Evolutionary conservation across 2,888 invertebrate species (phyloP), one percentile per base, ranked within the genome.

Genomic region (Coenonympha glycerion): DNA sequence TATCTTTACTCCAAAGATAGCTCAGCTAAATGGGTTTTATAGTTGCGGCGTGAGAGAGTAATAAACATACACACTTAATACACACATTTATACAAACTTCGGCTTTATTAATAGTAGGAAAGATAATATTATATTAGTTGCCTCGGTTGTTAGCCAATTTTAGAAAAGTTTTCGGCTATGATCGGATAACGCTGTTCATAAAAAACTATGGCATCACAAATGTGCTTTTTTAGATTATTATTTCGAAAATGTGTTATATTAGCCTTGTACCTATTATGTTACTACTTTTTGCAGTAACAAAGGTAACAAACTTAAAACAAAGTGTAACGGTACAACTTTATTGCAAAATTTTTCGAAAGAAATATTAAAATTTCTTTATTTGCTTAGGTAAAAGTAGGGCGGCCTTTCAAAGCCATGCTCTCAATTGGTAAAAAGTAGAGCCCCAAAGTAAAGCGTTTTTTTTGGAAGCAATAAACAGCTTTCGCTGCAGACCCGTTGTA

Each of bases 371-470:
- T 83, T 58, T 82, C 80, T 80, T 76, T 78, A 79, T 79, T 81
- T 79, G 73, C 71, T 62, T 69, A 68, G 68, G 73, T 65, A 70
- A 71, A 67, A 71, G 66, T 66, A 56, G 54, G 61, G 46, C 60
- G 55, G 62, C 60, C 59, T 59, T 52, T 62, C 65, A 69, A 68
- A 60, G 62, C 62, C 68, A 70, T 75, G 78, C 75, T 64, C 77
- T 64, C 56, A 69, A 78, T 79, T 69, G 67, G 74, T 85, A 86
- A 86, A 85, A 86, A 86, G 77, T 83, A 70, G 81, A 80, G 46
- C 81, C 71, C 74, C 64, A 75, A 79, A 71, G 63, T 77, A 67
- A 75, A 70, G 64, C 69, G 53, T 49, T 60, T 61, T n/a, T 51
- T 60, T 56, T 62, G 55, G 49, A 56, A 55, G 46, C 55, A 56